Percentiles rank a stretch among this genome's conserved stretches.
These are phyloP conservation scores for Chaetoderma sp. DNA, from an alignment of 2,888 invertebrate species.

Conservation along the genomic window DNA sequence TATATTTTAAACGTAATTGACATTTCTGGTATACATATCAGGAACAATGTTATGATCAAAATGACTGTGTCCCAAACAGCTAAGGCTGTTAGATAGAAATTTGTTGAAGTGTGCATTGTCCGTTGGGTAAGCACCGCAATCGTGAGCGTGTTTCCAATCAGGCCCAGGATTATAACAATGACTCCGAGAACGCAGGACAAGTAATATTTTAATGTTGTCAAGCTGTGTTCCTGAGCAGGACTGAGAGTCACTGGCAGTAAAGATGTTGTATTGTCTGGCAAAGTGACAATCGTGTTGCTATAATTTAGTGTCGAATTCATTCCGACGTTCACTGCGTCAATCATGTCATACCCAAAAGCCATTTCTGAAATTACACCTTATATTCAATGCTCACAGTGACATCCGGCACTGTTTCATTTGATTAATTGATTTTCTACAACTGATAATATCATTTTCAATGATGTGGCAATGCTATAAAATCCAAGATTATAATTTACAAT, in stretches of 20 bases:
- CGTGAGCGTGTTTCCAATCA: constrained; percentile 77
- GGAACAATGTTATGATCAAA: constrained; percentile 55
- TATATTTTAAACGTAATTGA: constrained; percentile 41
- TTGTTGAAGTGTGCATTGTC: constrained; percentile 82
- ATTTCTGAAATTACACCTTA: too few species aligned
- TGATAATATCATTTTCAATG: too few species aligned
- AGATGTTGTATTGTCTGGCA: too few species aligned
- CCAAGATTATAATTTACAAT: too few species aligned
- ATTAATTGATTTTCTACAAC: too few species aligned
- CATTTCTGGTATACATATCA: constrained; percentile 57
- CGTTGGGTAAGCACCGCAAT: constrained; percentile 74
- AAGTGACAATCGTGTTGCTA: too few species aligned
- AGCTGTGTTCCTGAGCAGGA: neutral
- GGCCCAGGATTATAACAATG: constrained; percentile 74
- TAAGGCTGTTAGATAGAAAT: constrained; percentile 69
- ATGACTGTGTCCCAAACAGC: constrained; percentile 67
- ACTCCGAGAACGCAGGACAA: constrained; percentile 58
- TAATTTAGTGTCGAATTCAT: too few species aligned
- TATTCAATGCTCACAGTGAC: too few species aligned
- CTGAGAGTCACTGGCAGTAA: neutral
- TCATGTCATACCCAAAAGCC: too few species aligned
- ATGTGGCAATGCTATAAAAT: too few species aligned
- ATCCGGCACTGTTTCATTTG: too few species aligned
- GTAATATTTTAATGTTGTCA: constrained; percentile 33
- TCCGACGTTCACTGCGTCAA: too few species aligned